Conservation (phyloP, 2,888 invertebrate genomes). For the Cheilosia grossa region DNA sequence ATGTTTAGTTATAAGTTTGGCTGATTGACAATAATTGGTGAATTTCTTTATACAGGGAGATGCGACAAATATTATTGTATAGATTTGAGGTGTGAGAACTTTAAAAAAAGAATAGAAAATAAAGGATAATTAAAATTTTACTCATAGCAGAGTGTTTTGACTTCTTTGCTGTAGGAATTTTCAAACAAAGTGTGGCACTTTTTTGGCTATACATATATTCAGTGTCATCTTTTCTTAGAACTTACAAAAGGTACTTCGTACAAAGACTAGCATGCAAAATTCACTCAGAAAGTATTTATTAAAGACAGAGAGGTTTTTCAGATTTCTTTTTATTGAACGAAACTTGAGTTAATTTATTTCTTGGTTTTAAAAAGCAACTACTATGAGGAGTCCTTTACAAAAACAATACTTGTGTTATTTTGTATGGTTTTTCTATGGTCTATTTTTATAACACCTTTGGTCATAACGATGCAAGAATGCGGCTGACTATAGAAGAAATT, state of each 20-base stretch:
- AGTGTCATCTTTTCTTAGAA: not conserved
- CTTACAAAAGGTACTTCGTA: not conserved
- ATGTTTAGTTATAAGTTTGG: not conserved
- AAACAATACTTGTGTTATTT: too few relatives aligned
- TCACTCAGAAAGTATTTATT: not conserved
- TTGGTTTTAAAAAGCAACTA: conserved; percentile 11
- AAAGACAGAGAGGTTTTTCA: conserved; percentile 36
- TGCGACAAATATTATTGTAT: not conserved
- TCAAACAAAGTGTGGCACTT: too few relatives aligned
- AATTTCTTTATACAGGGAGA: not conserved
- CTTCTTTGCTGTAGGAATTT: too few relatives aligned
- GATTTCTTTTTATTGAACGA: conserved; percentile 18
- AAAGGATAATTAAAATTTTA: too few relatives aligned
- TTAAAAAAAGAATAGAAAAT: too few relatives aligned
- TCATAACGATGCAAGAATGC: too few relatives aligned
- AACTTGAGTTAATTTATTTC: conserved; percentile 9
- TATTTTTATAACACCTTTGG: too few relatives aligned
- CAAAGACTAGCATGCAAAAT: conserved; percentile 20
- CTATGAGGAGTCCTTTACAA: too few relatives aligned
- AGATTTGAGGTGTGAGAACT: not conserved
- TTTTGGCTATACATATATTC: too few relatives aligned
- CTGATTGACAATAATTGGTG: not conserved
- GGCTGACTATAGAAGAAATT: too few relatives aligned
- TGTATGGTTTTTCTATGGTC: too few relatives aligned
- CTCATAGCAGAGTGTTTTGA: too few relatives aligned